A percentile compares a stretch with the other conserved stretches of the same genome.
phyloP scores from a whole-genome alignment of 2,113 vertebrate species.

The Aspidoscelis tigris region DNA sequence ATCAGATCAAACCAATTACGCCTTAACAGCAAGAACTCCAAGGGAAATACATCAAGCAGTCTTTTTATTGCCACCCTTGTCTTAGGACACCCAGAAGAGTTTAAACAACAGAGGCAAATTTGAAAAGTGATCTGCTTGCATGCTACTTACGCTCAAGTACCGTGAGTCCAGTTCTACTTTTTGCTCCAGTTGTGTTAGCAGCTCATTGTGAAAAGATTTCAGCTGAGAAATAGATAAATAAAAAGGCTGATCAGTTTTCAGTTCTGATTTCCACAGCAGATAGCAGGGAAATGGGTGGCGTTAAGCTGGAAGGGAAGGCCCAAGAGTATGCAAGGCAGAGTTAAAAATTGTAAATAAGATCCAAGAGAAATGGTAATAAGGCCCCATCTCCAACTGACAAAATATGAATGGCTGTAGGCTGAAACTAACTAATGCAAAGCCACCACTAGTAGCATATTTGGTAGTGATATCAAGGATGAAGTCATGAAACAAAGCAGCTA shows the following conservation, averaged over 20 bases:
- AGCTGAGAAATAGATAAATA: constrained; percentile 77
- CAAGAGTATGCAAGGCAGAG: not conserved
- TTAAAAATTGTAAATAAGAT: not conserved
- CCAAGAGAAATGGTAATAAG: not conserved
- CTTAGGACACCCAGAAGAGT: not conserved
- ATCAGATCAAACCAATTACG: not conserved
- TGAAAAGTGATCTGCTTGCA: fast-evolving
- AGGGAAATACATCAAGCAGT: not conserved
- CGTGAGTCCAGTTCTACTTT: constrained; percentile 97
- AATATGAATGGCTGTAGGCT: too few relatives aligned
- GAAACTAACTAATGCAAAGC: too few relatives aligned
- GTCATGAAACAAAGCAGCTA: too few relatives aligned
- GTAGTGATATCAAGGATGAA: too few relatives aligned
- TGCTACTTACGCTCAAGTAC: constrained; percentile 91
- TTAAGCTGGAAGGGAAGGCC: not conserved
- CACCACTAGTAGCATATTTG: too few relatives aligned
- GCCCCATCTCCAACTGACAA: too few relatives aligned
- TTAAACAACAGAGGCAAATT: not conserved
- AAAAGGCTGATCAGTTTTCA: not conserved
- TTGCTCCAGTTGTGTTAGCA: constrained; percentile 96
- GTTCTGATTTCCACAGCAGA: not conserved
- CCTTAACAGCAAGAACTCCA: not conserved
- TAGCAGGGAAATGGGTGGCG: not conserved
- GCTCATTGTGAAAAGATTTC: constrained; percentile 96
- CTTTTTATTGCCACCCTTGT: not conserved